A percentile compares a stretch with the other conserved stretches of the same genome.
These are phyloP conservation scores for Phengaris arion DNA, from an alignment of 2,888 invertebrate genomes.

Conservation along the genomic window DNA sequence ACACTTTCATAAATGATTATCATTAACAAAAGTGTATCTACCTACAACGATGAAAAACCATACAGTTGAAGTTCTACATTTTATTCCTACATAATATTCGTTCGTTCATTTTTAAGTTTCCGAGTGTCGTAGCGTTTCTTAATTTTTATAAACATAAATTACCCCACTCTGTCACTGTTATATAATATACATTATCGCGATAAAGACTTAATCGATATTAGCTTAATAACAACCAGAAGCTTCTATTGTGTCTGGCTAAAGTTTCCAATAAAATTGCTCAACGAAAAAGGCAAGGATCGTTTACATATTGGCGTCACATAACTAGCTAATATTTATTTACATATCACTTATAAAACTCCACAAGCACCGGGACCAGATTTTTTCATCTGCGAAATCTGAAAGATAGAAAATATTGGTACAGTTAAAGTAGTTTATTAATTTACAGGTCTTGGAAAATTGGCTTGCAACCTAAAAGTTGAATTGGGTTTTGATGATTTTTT, in stretches of 20 bases:
- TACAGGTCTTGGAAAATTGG: no score
- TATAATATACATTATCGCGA: background rate
- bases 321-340: slow-evolving; percentile 17
- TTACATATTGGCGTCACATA: slow-evolving; percentile 10
- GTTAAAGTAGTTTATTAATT: background rate
- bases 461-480: no score
- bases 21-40: no score
- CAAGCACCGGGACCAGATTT: slow-evolving; percentile 18
- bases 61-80: background rate
- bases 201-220: background rate
- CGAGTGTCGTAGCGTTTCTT: background rate
- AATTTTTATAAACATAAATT: background rate
- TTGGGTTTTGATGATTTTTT: no score
- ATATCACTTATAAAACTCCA: slow-evolving; percentile 18
- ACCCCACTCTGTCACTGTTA: background rate
- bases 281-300: slow-evolving; percentile 6
- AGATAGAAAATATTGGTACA: background rate
- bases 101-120: background rate
- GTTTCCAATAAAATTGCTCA: background rate
- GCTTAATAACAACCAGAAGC: background rate
- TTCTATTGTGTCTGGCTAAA: background rate
- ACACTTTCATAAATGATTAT: no score
- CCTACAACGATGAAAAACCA: no score
- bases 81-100: background rate
- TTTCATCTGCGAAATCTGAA: slow-evolving; percentile 19